These are phyloP conservation scores for Drosophila neonasuta DNA, from an alignment of 2,888 invertebrate species.

Conservation along the genomic window DNA sequence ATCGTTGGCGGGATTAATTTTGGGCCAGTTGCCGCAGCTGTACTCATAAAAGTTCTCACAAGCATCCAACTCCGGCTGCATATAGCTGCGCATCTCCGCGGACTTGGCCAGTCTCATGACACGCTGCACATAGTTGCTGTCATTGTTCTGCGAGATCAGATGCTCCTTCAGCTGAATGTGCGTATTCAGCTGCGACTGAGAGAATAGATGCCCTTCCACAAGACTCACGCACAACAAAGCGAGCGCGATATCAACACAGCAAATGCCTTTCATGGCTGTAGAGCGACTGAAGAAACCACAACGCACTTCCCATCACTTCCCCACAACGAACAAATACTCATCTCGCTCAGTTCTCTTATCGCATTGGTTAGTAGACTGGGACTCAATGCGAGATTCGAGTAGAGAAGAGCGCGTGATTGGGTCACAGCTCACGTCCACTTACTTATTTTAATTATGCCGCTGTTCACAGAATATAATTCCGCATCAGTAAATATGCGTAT, in stretches of 20 bases:
- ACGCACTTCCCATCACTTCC: constrained; percentile 56
- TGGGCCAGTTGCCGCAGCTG: constrained; percentile 79
- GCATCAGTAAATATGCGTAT: neutral
- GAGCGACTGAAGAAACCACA: constrained; percentile 23
- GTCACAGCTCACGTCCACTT: constrained; percentile 54
- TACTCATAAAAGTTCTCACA: constrained; percentile 79
- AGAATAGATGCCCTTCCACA: constrained; percentile 44
- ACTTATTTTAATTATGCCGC: constrained; percentile 4
- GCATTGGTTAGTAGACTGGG: constrained; percentile 42
- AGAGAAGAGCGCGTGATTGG: constrained; percentile 55
- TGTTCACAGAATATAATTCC: constrained; percentile 1
- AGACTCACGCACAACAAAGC: constrained; percentile 29
- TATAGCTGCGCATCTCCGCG: constrained; percentile 77
- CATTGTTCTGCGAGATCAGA: constrained; percentile 68
- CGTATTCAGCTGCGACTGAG: constrained; percentile 55
- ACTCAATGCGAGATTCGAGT: constrained; percentile 7
- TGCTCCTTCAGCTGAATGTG: constrained; percentile 64
- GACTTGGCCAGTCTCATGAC: constrained; percentile 78
- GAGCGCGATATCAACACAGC: constrained; percentile 20
- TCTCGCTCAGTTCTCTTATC: constrained; percentile 45
- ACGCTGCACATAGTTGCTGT: constrained; percentile 69
- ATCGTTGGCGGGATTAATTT: constrained; percentile 72
- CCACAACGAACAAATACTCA: constrained; percentile 3
- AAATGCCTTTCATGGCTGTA: constrained; percentile 51
- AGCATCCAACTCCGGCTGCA: constrained; percentile 69